Conservation (phyloP, 2,113 vertebrate species). For the Leuciscus idus region DNA sequence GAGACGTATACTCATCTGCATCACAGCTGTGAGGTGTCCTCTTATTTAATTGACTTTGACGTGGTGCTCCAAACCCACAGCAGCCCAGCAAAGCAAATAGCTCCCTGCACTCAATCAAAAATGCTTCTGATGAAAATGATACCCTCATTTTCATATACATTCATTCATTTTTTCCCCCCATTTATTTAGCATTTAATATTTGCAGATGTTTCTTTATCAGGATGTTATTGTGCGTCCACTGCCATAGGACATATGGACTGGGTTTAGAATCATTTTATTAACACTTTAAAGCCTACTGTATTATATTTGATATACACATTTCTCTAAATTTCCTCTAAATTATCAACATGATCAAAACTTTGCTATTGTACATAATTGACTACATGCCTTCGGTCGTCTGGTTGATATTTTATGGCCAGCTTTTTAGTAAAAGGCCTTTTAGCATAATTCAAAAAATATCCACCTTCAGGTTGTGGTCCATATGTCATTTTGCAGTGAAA, state of each 20-base stretch:
- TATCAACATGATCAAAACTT: no score
- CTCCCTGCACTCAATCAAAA: slow-evolving; percentile 9
- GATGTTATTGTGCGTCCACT: background rate
- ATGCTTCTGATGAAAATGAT: background rate
- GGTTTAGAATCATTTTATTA: background rate
- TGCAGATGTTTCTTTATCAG: background rate
- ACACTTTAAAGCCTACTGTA: background rate
- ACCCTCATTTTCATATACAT: background rate
- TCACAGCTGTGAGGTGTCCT: slow-evolving; percentile 36
- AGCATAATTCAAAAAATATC: no score
- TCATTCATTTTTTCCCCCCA: background rate
- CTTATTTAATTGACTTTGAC: slow-evolving; percentile 38
- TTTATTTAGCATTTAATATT: background rate
- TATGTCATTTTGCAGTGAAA: no score
- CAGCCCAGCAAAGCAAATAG: background rate
- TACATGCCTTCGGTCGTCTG: no score
- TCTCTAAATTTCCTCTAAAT: no score
- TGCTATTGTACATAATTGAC: no score
- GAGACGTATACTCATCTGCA: slow-evolving; percentile 41
- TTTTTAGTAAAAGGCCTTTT: no score
- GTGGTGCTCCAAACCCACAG: slow-evolving; percentile 12
- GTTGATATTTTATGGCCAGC: no score
- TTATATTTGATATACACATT: no score
- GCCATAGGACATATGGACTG: background rate
- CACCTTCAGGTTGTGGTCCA: no score